Evolutionary conservation across 2,888 invertebrate genomes (phyloP).

Genomic region (Protonemura montana): DNA sequence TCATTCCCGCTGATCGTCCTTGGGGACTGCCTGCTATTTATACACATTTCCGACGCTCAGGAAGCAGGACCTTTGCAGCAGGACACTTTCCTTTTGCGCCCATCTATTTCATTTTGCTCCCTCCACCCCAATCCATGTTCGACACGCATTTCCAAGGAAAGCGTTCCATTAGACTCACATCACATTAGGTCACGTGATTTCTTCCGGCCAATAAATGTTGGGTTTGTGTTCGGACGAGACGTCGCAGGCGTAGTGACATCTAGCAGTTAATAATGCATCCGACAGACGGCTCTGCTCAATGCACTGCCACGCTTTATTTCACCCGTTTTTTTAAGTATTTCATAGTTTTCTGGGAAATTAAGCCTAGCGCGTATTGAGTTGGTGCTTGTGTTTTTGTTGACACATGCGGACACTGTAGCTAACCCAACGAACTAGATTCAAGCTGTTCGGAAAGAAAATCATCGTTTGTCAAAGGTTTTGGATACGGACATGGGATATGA

Average conservation of each 20-base stretch:
- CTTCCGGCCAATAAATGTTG: conserved; percentile 33
- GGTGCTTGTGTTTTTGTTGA: too few species aligned
- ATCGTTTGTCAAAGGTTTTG: too few species aligned
- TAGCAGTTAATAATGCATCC: conserved; percentile 25
- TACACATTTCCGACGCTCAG: background rate
- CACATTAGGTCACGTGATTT: conserved; percentile 30
- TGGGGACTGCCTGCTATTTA: conserved; percentile 9
- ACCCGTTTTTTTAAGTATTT: too few species aligned
- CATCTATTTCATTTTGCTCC: background rate
- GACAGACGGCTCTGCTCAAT: conserved; percentile 32
- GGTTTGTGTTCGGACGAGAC: background rate
- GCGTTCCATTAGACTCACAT: background rate
- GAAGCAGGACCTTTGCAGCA: background rate
- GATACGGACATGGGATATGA: too few species aligned
- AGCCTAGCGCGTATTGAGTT: too few species aligned
- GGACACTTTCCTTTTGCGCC: background rate
- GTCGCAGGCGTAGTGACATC: conserved; percentile 17
- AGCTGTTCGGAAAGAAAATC: too few species aligned
- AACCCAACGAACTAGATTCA: too few species aligned
- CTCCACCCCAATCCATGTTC: background rate
- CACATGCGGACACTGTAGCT: too few species aligned
- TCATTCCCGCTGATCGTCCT: conserved; percentile 3
- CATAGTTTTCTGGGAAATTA: too few species aligned
- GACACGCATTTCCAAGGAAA: conserved; percentile 12
- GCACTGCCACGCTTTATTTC: background rate